These are phyloP conservation scores for Lordiphosa stackelbergi DNA, from an alignment of 1,140 invertebrate genomes.

Conservation along the genomic window DNA sequence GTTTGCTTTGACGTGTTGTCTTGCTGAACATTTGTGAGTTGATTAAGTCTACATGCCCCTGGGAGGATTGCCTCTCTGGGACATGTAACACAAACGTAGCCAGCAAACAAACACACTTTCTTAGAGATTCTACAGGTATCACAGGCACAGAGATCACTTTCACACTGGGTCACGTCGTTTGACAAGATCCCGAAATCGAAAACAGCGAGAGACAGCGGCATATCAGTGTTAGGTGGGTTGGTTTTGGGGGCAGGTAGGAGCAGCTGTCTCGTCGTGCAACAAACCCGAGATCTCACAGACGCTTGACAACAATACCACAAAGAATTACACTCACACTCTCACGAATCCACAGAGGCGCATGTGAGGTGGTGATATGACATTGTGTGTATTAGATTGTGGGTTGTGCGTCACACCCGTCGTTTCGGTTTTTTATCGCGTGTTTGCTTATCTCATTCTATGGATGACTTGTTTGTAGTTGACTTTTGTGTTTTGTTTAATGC, in stretches of 20 bases:
- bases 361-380: neutral
- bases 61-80: slow-evolving; percentile 12
- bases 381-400: neutral
- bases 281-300: slow-evolving; percentile 73
- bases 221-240: slow-evolving; percentile 7
- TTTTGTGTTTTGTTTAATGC: slow-evolving; percentile 32
- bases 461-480: slow-evolving; percentile 33
- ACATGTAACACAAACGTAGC: slow-evolving; percentile 67
- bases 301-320: slow-evolving; percentile 33
- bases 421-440: slow-evolving; percentile 55
- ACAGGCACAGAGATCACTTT: neutral
- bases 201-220: slow-evolving; percentile 76
- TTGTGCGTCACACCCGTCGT: slow-evolving; percentile 54
- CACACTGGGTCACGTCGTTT: slow-evolving; percentile 36
- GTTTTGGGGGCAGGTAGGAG: slow-evolving; percentile 22
- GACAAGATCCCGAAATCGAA: slow-evolving; percentile 77
- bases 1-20: slow-evolving; percentile 70
- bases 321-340: slow-evolving; percentile 17
- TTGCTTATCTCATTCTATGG: slow-evolving; percentile 57
- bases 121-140: slow-evolving; percentile 35
- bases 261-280: slow-evolving; percentile 75
- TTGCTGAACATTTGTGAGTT: slow-evolving; percentile 75
- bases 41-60: slow-evolving; percentile 33
- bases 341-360: slow-evolving; percentile 15
- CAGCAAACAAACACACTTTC: slow-evolving; percentile 76